Evolutionary conservation across 2,113 vertebrate species (phyloP), one percentile per base, ranked within the genome.

Genomic region (Centropus unirufus): DNA sequence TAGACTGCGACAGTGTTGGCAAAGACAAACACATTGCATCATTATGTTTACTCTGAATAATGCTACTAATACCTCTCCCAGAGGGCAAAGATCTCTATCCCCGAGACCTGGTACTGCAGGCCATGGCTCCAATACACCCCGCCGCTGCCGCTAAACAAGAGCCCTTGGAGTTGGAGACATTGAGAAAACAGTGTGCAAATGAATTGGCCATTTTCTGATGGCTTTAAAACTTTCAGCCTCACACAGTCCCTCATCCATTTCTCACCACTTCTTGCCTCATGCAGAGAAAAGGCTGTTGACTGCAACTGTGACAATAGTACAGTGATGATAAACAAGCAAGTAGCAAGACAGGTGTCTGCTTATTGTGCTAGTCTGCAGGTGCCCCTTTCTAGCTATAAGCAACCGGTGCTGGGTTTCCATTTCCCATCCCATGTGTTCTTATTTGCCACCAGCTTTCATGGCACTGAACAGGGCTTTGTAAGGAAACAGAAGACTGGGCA

Each of bases 31-130:
- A 77, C 12, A 69, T 29, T 75, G 44, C 14, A 11, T 77, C 24
- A 24, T 32, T 76, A 5, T 47, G 44, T 66, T 92, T 70, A 58
- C 36, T 89, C 58, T 55, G 36, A 61, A 57, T 57, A 69, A 83
- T 8, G 12, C n/a, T 55, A 57, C 14, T 55, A 47, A 42, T 36
- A 7, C 14, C 75, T 69, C 51, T 58, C 40, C 30, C 22, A 69
- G 7, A 66, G 17, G 21, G n/a, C 27, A 88, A 95, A 83, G 46
- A 40, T 46, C 36, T 62, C 36, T 39, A 42, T 57, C 12, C 30
- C 26, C 0, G 4, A 34, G 49, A 64, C 11, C 5, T 1, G 0
- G n/a, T 55, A 55, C 27, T 46, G 27, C 39, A 84, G 26, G 22
- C 14, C 58, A 61, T 2, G 0, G 30, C 30, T 46, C 46, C 42